Evolutionary conservation across 64 coral and sea anemone species (phyloP), one percentile per base, ranked within the genome.

Genomic region (Montipora efflorescens): DNA sequence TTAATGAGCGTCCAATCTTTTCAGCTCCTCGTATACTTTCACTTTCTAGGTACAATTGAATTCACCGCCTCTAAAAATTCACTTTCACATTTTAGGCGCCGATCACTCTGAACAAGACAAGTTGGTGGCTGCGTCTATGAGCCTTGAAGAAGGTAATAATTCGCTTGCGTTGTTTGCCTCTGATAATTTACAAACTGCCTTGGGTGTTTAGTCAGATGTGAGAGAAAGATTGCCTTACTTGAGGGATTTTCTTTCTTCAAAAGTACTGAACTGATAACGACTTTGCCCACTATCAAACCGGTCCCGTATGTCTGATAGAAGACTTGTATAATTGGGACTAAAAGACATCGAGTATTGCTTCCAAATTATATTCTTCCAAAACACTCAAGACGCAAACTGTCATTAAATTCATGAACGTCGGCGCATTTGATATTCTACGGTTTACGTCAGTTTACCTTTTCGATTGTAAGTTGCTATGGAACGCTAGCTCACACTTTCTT

Each of bases 61-160:
- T 50, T 5, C 25, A 66, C 57, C 23, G 13, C 58, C 80, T 5
- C 66, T 86, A 71, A 78, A 49, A 49, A 66, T 52, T 11, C 36
- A 50, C 47, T 86, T 71, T 9, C 59, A 4, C 48, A 49, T 47
- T 71, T 50, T 51, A 86, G 82, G 82, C 28, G 66, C 82, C 66
- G 82, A 86, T 46, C 62, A 86, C 82, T 59, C 82, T 6, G 82
- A 86, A 8, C 82, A 86, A 70, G 82, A 86, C 68, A 71, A 68
- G 44, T 44, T 86, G 2, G 51, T 72, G 82, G 66, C 82, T 72
- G 82, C 43, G 9, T 86, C 82, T 50, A 62, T 71, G 82, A 4
- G 82, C 82, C 66, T 86, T 20, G 82, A 51, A 47, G 82, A 86
- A 86, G 82, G 82, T 86, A 72, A 86, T 49, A 78, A 13, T 45